These are phyloP conservation scores for Catharus minimus DNA, from an alignment of 2,113 vertebrate genomes.

Conservation along the genomic window DNA sequence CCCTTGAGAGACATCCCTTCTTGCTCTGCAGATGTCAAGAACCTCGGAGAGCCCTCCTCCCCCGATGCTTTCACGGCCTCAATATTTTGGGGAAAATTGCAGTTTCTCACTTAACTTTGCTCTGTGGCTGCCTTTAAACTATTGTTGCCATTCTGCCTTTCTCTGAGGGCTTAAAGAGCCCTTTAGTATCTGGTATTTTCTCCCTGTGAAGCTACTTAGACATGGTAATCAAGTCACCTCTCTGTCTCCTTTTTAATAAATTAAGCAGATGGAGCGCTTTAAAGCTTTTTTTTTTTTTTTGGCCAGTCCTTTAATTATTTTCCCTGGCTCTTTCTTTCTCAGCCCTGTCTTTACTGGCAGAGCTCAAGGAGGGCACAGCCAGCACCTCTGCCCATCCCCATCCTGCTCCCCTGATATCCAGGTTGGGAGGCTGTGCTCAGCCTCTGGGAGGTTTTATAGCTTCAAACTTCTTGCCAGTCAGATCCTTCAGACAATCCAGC, in stretches of 20 bases:
- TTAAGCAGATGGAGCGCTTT: constrained; percentile 43
- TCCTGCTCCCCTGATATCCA: not conserved
- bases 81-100: not conserved
- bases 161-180: constrained; percentile 32
- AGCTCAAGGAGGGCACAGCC: not conserved
- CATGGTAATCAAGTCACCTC: constrained; percentile 62
- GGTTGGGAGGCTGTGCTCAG: not conserved
- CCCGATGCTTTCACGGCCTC: not conserved
- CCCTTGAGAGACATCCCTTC: not conserved
- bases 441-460: not conserved
- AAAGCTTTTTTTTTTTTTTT: not conserved
- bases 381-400: not conserved
- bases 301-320: not conserved
- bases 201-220: constrained; percentile 46
- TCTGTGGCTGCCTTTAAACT: not conserved
- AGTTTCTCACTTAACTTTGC: not conserved
- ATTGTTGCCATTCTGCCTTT: constrained; percentile 20
- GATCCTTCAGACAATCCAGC: constrained; percentile 37
- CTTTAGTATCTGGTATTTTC: constrained; percentile 36
- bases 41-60: not conserved
- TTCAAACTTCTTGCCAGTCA: not conserved
- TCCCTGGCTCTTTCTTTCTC: not conserved
- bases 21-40: not conserved
- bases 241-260: constrained; percentile 59
- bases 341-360: not conserved